phyloP scores from a whole-genome alignment of 2,113 vertebrate genomes.

The Eudyptes chrysolophus region DNA sequence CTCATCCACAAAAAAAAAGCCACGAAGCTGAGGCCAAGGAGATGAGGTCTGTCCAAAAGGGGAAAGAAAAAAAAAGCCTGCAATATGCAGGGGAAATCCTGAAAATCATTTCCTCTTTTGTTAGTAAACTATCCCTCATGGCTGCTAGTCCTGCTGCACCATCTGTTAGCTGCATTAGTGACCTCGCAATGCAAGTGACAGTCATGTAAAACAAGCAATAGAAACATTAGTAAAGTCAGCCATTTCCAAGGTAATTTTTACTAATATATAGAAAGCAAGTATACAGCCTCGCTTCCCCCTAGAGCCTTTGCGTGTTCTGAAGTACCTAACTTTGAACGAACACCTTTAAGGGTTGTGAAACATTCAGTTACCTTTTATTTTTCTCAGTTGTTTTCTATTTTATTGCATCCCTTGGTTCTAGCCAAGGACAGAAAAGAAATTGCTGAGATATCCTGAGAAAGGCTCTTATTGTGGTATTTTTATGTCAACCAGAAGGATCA shows the following conservation, averaged over 20 bases:
- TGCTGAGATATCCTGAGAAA: background rate
- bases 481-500: background rate
- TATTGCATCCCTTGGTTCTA: background rate
- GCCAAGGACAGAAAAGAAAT: background rate
- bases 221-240: background rate
- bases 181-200: background rate
- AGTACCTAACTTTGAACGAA: constrained; percentile 29
- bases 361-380: background rate
- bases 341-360: background rate
- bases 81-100: background rate
- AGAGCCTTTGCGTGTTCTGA: background rate
- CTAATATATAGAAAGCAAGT: background rate
- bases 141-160: background rate
- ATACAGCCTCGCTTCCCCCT: background rate
- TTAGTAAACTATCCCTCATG: constrained; percentile 33
- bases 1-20: background rate
- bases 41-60: background rate
- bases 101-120: constrained; percentile 12
- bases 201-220: constrained; percentile 6
- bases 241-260: constrained; percentile 30
- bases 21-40: background rate
- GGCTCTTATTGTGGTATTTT: background rate
- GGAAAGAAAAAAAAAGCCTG: background rate
- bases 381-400: background rate
- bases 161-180: constrained; percentile 31